A percentile compares a stretch with the other conserved stretches of the same genome.
Conservation (phyloP, 1,140 invertebrate genomes). For the Euschistus heros region DNA sequence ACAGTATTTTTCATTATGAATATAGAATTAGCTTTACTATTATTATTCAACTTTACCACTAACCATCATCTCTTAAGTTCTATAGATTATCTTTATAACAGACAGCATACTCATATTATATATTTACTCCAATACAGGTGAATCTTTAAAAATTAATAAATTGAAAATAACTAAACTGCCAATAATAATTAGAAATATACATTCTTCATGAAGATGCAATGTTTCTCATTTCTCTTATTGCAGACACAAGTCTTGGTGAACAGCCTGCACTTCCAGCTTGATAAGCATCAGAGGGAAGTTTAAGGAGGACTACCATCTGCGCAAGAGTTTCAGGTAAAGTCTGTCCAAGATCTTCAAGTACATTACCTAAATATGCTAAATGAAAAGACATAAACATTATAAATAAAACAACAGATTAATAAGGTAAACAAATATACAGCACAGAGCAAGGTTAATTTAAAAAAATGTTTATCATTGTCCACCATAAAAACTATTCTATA, state of each 20-base stretch:
- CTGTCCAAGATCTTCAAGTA: conserved; percentile 74
- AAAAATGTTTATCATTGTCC: no score
- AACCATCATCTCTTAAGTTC: not conserved
- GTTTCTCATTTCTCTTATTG: conserved; percentile 62
- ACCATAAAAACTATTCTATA: no score
- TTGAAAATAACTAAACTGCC: not conserved
- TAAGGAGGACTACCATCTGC: conserved; percentile 54
- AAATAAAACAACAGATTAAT: no score
- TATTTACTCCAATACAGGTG: not conserved
- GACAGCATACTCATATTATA: not conserved
- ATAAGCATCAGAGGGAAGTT: conserved; percentile 57
- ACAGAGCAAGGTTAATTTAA: no score
- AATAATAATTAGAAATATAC: not conserved
- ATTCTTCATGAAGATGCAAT: conserved; percentile 38
- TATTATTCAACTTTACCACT: not conserved
- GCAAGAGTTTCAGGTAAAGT: conserved; percentile 55
- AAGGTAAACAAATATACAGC: no score
- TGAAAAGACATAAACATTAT: not conserved
- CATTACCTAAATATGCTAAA: conserved; percentile 70
- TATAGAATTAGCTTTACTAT: no score
- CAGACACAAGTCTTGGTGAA: conserved; percentile 55
- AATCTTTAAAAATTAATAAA: not conserved
- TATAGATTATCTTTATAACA: not conserved
- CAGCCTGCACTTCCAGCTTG: conserved; percentile 49
- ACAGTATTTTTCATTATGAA: no score